Evolutionary conservation across 1,140 invertebrate species (phyloP), one percentile per base, ranked within the genome.

Genomic region (Sitobion miscanthi): DNA sequence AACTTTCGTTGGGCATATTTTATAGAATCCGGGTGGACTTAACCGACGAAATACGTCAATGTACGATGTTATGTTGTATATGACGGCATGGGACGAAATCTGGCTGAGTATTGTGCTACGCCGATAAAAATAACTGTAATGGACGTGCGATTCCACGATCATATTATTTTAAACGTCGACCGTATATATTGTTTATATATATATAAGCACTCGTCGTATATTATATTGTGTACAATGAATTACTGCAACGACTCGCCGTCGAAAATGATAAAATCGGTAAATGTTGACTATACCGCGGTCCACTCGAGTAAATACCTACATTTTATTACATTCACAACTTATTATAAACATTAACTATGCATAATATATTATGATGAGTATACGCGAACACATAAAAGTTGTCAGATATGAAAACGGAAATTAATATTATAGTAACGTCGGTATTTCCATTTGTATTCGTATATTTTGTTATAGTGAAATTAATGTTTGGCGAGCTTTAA

Each of bases 381-480:
- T 77, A 77, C 6, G n/a, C 30, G n/a, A 77, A 77, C 62, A n/a
- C 14, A 77, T 77, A 77, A 77, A 77, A 77, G 30, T 77, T n/a
- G 14, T 77, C n/a, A 77, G 5, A n/a, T n/a, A 77, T 77, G 62
- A 4, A 85, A 85, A 85, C 83, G 38, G 42, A 85, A 85, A 85
- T 85, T 85, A 86, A 86, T 47, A 47, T 85, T 85, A 85, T 85
- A 45, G 38, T 45, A 14, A 47, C 42, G 42, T 30, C 14, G 9
- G 42, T 86, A 86, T 86, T 86, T 86, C 38, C 85, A 23, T 86
- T 83, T 38, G 77, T 83, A 83, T 38, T 38, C 77, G 42, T 86
- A 30, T 85, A 85, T 45, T 42, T 85, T 11, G 38, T 30, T n/a
- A 47, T 49, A 87, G 86, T 52, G 45, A 42, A 87, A 87, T 87